phyloP scores from a whole-genome alignment of 2,797 vertebrate species.

The Strix occidentalis region DNA sequence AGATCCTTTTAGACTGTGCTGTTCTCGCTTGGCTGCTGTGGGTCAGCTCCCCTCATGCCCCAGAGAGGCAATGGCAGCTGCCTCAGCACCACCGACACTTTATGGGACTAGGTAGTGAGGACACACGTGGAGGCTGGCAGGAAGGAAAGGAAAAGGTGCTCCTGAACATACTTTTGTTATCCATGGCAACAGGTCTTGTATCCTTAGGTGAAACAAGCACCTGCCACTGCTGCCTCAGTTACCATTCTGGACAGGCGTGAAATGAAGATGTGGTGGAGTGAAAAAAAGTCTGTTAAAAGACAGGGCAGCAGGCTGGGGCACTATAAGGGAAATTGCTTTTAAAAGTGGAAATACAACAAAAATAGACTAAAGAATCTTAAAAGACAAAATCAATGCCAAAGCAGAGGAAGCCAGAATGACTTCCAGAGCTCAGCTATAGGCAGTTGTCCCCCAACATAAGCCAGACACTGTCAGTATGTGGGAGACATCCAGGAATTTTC shows the following conservation, averaged over 20 bases:
- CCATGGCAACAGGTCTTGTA: neutral
- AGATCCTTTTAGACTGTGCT: neutral
- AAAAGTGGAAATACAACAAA: conserved; percentile 48
- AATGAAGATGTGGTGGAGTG: neutral
- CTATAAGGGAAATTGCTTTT: conserved; percentile 19
- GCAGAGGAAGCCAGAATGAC: conserved; percentile 48
- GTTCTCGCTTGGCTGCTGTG: neutral
- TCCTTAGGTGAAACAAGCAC: neutral
- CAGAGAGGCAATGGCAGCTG: neutral
- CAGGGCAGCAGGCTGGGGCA: neutral
- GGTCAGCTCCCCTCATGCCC: neutral
- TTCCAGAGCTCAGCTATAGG: conserved; percentile 48
- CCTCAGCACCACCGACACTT: neutral
- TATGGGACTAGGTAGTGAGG: neutral
- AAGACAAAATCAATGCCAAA: conserved; percentile 49
- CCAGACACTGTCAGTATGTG: conserved; percentile 55
- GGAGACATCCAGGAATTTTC: conserved; percentile 52
- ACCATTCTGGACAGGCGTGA: neutral
- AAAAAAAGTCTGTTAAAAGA: conserved; percentile 16
- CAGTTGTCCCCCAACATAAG: conserved; percentile 58
- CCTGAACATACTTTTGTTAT: neutral
- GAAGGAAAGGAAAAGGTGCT: neutral
- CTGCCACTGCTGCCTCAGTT: neutral
- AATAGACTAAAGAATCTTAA: conserved; percentile 38
- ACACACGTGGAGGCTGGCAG: neutral